Evolutionary conservation across 2,113 vertebrate genomes (phyloP).

Genomic region (Todiramphus chloris): DNA sequence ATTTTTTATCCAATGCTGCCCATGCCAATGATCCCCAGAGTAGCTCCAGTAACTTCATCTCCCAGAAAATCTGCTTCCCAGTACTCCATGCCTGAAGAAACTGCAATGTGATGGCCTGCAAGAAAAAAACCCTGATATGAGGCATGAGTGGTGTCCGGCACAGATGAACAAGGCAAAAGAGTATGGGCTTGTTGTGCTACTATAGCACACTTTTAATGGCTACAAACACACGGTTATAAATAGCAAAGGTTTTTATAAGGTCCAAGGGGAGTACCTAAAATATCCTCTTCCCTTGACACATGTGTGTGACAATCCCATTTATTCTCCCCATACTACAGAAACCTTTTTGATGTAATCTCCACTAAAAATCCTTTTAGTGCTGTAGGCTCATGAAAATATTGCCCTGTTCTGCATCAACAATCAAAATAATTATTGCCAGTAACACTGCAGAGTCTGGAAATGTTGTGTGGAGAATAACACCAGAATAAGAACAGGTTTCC

Average conservation of each 20-base stretch:
- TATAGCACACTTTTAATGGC: neutral
- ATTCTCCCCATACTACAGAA: neutral
- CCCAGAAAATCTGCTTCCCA: conserved; percentile 25
- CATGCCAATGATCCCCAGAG: conserved; percentile 70
- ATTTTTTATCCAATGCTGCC: conserved; percentile 63
- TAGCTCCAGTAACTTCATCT: conserved; percentile 53
- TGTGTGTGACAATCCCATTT: neutral
- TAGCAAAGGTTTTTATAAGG: neutral
- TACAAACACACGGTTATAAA: neutral
- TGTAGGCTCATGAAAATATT: neutral
- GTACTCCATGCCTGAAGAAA: neutral
- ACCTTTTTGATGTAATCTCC: neutral
- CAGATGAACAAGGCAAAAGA: neutral
- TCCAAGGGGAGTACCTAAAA: neutral
- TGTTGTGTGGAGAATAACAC: neutral
- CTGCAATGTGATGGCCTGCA: conserved; percentile 47
- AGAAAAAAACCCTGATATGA: neutral
- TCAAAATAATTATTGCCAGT: neutral
- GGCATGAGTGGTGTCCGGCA: neutral
- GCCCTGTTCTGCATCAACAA: neutral
- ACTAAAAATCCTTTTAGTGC: neutral
- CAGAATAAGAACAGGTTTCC: neutral
- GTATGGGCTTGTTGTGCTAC: neutral
- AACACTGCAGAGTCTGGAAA: neutral
- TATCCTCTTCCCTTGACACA: neutral